Percentiles rank a stretch among this genome's conserved stretches.
phyloP scores from a whole-genome alignment of 2,113 vertebrate species.

The Melanotaenia duboulayi region DNA sequence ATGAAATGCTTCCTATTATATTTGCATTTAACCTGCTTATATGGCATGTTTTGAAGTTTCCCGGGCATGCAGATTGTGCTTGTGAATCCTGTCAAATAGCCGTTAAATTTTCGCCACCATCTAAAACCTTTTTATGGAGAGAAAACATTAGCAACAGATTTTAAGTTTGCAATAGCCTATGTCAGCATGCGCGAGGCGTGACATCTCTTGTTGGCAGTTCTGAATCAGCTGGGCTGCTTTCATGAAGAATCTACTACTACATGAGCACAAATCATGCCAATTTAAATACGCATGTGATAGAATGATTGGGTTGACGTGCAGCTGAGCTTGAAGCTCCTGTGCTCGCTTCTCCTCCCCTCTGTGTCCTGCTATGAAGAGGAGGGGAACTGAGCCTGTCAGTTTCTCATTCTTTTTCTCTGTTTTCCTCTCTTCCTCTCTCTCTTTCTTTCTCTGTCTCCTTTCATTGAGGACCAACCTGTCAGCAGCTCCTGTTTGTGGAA shows the following conservation, averaged over 20 bases:
- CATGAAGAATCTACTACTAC: conserved; percentile 39
- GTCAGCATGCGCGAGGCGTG: conserved; percentile 22
- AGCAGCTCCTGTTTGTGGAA: conserved; percentile 65
- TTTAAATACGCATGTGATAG: conserved; percentile 49
- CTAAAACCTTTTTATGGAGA: conserved; percentile 10
- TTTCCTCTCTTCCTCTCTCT: conserved; percentile 26
- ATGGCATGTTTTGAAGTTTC: conserved; percentile 36
- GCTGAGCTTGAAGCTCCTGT: conserved; percentile 68
- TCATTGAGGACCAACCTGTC: conserved; percentile 72
- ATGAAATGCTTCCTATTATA: background rate
- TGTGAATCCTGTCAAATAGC: conserved; percentile 11
- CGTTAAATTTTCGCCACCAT: conserved; percentile 3
- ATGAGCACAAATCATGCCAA: conserved; percentile 52
- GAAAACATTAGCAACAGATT: conserved; percentile 25
- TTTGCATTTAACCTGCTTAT: conserved; percentile 9
- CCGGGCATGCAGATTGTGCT: background rate
- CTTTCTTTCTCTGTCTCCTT: conserved; percentile 37
- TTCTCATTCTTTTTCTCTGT: conserved; percentile 41
- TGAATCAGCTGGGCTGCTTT: conserved; percentile 57
- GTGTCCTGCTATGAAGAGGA: conserved; percentile 56
- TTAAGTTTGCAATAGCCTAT: conserved; percentile 23
- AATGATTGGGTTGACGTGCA: conserved; percentile 70
- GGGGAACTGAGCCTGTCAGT: conserved; percentile 57
- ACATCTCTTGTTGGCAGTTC: conserved; percentile 32
- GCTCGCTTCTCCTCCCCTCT: conserved; percentile 52